A percentile compares a stretch with the other conserved stretches of the same genome.
phyloP scores from a whole-genome alignment of 1,140 invertebrate genomes.

The Heliconius hermathena region DNA sequence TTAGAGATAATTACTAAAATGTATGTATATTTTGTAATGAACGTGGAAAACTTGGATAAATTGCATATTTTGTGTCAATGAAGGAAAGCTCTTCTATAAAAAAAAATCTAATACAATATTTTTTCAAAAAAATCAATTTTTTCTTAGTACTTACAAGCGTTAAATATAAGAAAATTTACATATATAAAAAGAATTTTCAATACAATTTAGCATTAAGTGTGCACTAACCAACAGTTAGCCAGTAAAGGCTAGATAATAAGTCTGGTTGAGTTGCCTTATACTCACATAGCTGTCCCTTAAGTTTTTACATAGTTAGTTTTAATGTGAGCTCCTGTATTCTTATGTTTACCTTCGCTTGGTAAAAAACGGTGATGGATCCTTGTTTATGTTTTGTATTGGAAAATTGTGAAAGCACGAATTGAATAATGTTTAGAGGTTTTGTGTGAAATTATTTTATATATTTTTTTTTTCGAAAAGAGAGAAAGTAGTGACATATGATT shows the following conservation, averaged over 20 bases:
- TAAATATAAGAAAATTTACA: background rate
- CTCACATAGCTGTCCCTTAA: constrained; percentile 40
- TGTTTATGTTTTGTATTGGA: constrained; percentile 28
- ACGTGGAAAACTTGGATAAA: too few species aligned
- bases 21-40: too few species aligned
- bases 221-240: constrained; percentile 36
- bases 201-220: constrained; percentile 1
- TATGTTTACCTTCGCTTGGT: constrained; percentile 27
- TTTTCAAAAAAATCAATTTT: too few species aligned
- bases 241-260: constrained; percentile 54
- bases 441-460: background rate
- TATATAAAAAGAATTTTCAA: background rate
- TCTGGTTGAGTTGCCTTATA: constrained; percentile 51
- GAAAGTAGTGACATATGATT: too few species aligned
- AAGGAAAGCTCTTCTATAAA: background rate
- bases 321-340: constrained; percentile 38
- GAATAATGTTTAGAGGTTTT: background rate
- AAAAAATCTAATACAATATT: too few species aligned
- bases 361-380: constrained; percentile 39
- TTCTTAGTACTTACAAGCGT: too few species aligned
- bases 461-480: too few species aligned
- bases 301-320: constrained; percentile 48
- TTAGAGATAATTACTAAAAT: too few species aligned
- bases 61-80: background rate
- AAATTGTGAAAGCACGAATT: constrained; percentile 25